phyloP scores from a whole-genome alignment of 2,797 vertebrate species.

The Gymnopithys bicolor region DNA sequence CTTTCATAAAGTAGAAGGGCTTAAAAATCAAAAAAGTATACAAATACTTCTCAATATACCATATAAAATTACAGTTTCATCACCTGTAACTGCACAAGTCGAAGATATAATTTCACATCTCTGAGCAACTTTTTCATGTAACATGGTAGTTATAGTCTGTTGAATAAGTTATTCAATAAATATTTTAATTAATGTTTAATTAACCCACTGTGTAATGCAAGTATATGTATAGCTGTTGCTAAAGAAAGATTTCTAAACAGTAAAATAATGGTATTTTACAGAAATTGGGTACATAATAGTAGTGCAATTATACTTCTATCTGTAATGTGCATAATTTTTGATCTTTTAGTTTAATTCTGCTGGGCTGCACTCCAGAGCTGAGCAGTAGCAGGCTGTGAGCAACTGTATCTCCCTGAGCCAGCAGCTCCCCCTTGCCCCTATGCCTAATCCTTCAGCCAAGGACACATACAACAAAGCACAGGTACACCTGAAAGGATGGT shows the following conservation, averaged over 20 bases:
- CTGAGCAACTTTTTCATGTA: conserved; percentile 12
- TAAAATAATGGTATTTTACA: conserved; percentile 64
- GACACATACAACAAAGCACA: not conserved
- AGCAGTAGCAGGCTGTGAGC: not conserved
- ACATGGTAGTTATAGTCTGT: conserved; percentile 52
- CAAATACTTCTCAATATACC: not conserved
- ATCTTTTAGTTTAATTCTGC: conserved; percentile 65
- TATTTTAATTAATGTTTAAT: conserved; percentile 58
- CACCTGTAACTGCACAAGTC: not conserved
- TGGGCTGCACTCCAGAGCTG: conserved; percentile 56
- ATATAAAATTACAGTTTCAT: not conserved
- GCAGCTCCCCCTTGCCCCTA: not conserved
- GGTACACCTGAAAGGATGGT: not conserved
- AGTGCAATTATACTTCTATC: conserved; percentile 51
- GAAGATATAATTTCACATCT: conserved; percentile 27
- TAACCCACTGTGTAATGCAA: not conserved
- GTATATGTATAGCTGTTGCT: conserved; percentile 22
- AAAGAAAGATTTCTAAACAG: conserved; percentile 22
- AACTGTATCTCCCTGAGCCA: not conserved
- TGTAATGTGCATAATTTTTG: conserved; percentile 49
- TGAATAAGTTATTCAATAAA: conserved; percentile 66
- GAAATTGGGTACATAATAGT: conserved; percentile 42
- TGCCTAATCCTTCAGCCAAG: not conserved
- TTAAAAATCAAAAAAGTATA: not conserved
- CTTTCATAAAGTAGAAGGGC: not conserved